Evolutionary conservation across 2,888 invertebrate genomes (phyloP), one percentile per base, ranked within the genome.

Genomic region (Drosophila lutescens): DNA sequence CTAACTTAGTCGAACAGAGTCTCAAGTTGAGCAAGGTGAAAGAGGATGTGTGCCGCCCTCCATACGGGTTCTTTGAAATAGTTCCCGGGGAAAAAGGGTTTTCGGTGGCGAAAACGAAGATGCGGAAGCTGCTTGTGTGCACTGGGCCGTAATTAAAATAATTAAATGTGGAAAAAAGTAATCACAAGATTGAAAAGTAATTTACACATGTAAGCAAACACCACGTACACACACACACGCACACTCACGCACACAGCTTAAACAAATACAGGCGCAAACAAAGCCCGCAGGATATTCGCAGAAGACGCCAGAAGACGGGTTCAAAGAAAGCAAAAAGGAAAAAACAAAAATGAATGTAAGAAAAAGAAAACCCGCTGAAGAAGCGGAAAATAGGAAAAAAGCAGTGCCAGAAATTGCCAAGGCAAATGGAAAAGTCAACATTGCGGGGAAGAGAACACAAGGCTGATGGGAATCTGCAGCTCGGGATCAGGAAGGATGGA

Each of bases 61-160:
- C 23, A 32, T 38, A 15, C 67, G 44, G 68, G 34, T 54, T 32
- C 55, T 40, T 66, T 47, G 47, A 67, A 55, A 46, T 47, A 67
- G 55, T 47, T 34, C 4, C 17, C n/a, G 32, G 13, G 62, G 32
- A 17, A 17, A 38, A n/a, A 23, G 65, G 65, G 56, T 20, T 50
- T 34, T 20, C 34, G 49, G 32, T 17, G 32, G 32, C 15, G 30
- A 9, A 32, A 6, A 26, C 12, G 46, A n/a, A n/a, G 30, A 15
- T 30, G 49, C 57, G 50, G 36, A 60, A 23, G 56, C 69, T 56
- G 36, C 34, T 36, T 69, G 60, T 67, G 82, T 82, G 78, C 78
- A 71, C 61, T 80, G 78, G 69, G 73, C 40, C 86, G 86, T 91
- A 90, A 90, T 90, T 90, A 90, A 90, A 90, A 84, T 90, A 91